Evolutionary conservation across 2,797 vertebrate species (phyloP), one percentile per base, ranked within the genome.

Genomic region (Enteromius unitaeniatus): DNA sequence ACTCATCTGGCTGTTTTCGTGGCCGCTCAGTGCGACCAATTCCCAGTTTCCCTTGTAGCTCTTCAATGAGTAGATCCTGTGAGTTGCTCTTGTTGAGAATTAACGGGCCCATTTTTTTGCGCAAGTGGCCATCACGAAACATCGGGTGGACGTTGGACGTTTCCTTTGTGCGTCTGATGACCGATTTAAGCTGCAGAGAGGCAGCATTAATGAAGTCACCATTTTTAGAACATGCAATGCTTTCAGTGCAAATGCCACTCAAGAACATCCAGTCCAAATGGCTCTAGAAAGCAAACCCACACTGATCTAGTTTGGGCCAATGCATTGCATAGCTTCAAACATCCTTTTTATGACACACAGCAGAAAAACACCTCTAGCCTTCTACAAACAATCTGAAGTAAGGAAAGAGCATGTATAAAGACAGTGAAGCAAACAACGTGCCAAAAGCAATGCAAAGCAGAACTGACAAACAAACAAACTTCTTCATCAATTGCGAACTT

Each of bases 121-220:
- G 95, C 40, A 96, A 92, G 82, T 96, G 93, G 70, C 94, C 95
- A 11, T 98, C 97, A 51, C 96, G 96, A 92, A 92, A 97, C 97
- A 99, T 97, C 34, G 98, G 97, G 90, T 99, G 98, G 58, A 97
- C 96, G 6, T 98, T 97, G 51, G 95, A 37, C 0, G 96, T 96
- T 93, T 99, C 97, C 94, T 96, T 97, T 88, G 97, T 99, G 93
- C 97, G 97, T 89, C 95, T 96, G 93, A 99, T 99, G 90, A 99
- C 96, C 26, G 97, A 97, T 91, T 98, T 97, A 91, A 99, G 97
- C 97, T 99, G 93, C 90, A 92, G 65, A 87, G 78, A 73, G 55
- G 51, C 60, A 72, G 82, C 60, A 76, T 58, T 82, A 68, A 31
- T 77, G 15, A 67, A 76, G 3, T 34, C 7, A 82, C 31, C 31